Base-by-base conservation (phyloP, 1,140 invertebrate genomes). In the Brachionus rubens region DNA sequence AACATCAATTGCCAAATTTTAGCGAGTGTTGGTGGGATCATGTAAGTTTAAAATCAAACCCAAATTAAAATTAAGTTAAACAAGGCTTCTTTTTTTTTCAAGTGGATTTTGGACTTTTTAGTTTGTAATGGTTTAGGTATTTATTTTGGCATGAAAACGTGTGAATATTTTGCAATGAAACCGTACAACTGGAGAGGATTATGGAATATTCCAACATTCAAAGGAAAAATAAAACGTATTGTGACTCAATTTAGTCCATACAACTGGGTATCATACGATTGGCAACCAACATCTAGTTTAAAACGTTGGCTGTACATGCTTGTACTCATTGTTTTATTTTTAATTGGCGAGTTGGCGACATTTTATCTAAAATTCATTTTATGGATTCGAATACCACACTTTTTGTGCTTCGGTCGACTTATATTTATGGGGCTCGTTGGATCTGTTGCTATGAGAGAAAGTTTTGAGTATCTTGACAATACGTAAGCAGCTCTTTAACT, bases 21-120 rank as follows among this genome's bases (percentile, higher is more conserved):
- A 86, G 85, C 76, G 88, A 89, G 81, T 89, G 88, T 78, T 89
- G 88, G 88, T 89, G 88, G 88, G 88, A 88, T 81, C 88, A 89
- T 84, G 87, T 88, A 80, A 62, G 33, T 36, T 14, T 85, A 85
- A 85, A 19, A 10, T 48, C 19, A 43, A 30, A 47, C 16, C 14
- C n/a, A n/a, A n/a, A n/a, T 19, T 67, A 26, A 9, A 21, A 26
- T 33, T 0, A 16, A 28, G 33, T 16, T 12, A 33, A 33, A 14
- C 12, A 36, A 16, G n/a, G 21, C 4, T 21, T 2, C 2, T 30
- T 28, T 76, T 68, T 77, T 81, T 82, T 70, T 78, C 87, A 87
- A 62, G 56, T 89, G 88, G 88, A 86, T 89, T 30, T 84, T 89
- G 85, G 88, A 89, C 84, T 87, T 86, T 62, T 76, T 89, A 21